Evolutionary conservation across 2,113 vertebrate genomes (phyloP), one percentile per base, ranked within the genome.

Genomic region (Prionailurus viverrinus): DNA sequence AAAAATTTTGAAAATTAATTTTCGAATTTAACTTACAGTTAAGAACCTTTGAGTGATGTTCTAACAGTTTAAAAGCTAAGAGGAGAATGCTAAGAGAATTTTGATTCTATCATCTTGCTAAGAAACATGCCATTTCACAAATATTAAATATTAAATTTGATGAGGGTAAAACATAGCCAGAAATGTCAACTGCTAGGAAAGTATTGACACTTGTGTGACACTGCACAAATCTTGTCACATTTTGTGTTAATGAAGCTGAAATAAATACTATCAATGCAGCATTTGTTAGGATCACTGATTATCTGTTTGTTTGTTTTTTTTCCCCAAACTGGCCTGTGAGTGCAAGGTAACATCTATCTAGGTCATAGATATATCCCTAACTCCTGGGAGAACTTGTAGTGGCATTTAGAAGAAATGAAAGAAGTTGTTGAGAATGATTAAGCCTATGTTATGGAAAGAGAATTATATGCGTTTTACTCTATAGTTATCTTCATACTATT

Each of bases 221-320:
- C 27, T 16, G 4, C 2, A 58, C 29, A 85, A 10, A 71, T 39
- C 61, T 83, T 65, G 45, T 85, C 74, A 80, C 11, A 69, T 53
- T 68, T 92, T 91, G 31, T 92, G 53, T 94, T 63, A 91, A 89
- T 61, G 53, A 94, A 80, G 27, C 15, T 36, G 39, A 91, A 94
- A 51, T 83, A 92, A 82, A 23, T 69, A 53, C 55, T 81, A 41
- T 41, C 93, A 71, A 90, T 92, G 27, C 39, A 89, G 14, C 11
- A 51, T 71, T 91, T 74, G n/a, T 88, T 63, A 97, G 55, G 25
- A 96, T n/a, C 55, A 15, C 23, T 68, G 45, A 53, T 69, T 31
- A 23, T 65, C 48, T 88, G 51, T 6, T 66, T 80, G 19, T 76
- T 74, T 65, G 18, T 2, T 73, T 39, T 7, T 65, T 7, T 68